Conservation (phyloP, 1,140 invertebrate species). For the Meloidogyne exigua region DNA sequence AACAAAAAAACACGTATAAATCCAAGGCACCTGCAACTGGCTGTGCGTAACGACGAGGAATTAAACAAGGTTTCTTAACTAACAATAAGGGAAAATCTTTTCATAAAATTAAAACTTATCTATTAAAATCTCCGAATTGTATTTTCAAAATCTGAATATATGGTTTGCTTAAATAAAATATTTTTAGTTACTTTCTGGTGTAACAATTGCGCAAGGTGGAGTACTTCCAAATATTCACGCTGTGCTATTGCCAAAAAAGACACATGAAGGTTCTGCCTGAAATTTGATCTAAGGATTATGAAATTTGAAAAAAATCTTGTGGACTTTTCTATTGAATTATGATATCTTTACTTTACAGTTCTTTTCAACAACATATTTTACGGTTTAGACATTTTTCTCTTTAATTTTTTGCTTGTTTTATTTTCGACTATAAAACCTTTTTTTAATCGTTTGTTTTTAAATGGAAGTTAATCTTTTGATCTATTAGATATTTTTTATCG, state of each 20-base stretch:
- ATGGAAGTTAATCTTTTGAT: too few relatives aligned
- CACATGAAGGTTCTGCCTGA: slow-evolving; percentile 41
- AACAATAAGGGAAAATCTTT: too few relatives aligned
- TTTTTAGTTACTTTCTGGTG: slow-evolving; percentile 72
- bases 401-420: background rate
- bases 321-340: background rate
- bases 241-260: slow-evolving; percentile 74
- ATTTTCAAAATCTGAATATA: background rate
- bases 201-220: slow-evolving; percentile 80
- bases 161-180: background rate
- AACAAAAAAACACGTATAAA: slow-evolving; percentile 73
- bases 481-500: too few relatives aligned
- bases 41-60: slow-evolving; percentile 40
- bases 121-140: background rate
- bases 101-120: background rate
- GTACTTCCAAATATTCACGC: slow-evolving; percentile 78
- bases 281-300: background rate
- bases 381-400: background rate
- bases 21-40: slow-evolving; percentile 71
- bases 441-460: too few relatives aligned
- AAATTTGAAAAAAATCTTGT: background rate
- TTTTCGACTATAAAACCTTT: background rate
- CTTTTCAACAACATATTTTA: background rate
- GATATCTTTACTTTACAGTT: too few relatives aligned
- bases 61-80: slow-evolving; percentile 64